A percentile compares a stretch with the other conserved stretches of the same genome.
Conservation (phyloP, 2,888 invertebrate species). For the Philopedon plagiatum region DNA sequence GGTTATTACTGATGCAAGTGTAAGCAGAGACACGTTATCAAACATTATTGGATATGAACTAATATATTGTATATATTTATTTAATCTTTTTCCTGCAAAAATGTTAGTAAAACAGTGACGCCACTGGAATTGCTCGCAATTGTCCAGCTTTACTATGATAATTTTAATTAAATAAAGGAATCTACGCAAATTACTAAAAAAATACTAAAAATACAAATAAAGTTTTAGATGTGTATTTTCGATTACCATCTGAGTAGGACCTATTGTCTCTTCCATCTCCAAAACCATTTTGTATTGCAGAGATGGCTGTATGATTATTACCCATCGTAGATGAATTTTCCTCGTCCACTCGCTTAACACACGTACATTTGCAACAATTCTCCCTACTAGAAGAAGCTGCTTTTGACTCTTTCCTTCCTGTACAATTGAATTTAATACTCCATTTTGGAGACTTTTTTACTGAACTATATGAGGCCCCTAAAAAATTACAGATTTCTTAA, state of each 20-base stretch:
- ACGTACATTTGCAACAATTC: slow-evolving; percentile 65
- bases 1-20: too few species aligned
- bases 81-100: too few species aligned
- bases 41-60: too few species aligned
- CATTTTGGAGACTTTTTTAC: slow-evolving; percentile 65
- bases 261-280: background rate
- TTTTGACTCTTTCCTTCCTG: slow-evolving; percentile 63
- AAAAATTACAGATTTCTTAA: background rate
- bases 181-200: too few species aligned
- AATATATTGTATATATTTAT: too few species aligned
- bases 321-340: slow-evolving; percentile 3
- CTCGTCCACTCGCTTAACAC: slow-evolving; percentile 63
- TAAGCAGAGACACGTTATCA: too few species aligned
- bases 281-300: background rate
- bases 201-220: too few species aligned
- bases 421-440: slow-evolving; percentile 65
- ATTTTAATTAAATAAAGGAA: too few species aligned
- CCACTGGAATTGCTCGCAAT: too few species aligned
- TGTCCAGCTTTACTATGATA: too few species aligned
- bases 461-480: slow-evolving; percentile 46
- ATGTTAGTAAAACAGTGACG: too few species aligned
- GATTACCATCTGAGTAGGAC: slow-evolving; percentile 1
- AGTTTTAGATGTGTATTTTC: too few species aligned
- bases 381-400: slow-evolving; percentile 54
- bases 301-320: slow-evolving; percentile 3